phyloP scores from a whole-genome alignment of 2,888 invertebrate species.

The Tetragonisca angustula region DNA sequence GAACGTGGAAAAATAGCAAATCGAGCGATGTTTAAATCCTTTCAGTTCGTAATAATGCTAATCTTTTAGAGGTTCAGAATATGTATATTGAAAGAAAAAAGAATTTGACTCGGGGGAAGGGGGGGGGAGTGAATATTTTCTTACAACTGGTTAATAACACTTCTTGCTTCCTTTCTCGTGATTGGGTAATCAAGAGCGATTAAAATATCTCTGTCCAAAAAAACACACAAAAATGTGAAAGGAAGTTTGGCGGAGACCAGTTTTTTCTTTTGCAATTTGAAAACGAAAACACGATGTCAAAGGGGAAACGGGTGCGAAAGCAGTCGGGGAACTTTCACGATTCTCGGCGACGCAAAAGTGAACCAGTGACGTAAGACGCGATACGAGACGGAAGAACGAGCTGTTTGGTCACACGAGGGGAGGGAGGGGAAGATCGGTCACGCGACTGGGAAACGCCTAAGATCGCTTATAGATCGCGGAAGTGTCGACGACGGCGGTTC shows the following conservation, averaged over 20 bases:
- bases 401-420: conserved; percentile 30
- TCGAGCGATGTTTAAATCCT: too few species aligned
- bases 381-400: conserved; percentile 49
- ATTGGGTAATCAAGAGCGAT: not conserved
- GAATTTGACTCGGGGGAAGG: too few species aligned
- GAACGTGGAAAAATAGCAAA: too few species aligned
- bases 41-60: too few species aligned
- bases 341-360: conserved; percentile 42
- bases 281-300: conserved; percentile 26
- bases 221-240: not conserved
- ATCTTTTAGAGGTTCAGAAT: too few species aligned
- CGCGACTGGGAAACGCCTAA: conserved; percentile 64
- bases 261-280: not conserved
- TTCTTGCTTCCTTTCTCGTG: not conserved
- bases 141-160: too few species aligned
- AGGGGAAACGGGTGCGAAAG: conserved; percentile 39
- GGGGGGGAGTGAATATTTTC: too few species aligned
- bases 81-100: too few species aligned
- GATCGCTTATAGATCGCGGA: conserved; percentile 67
- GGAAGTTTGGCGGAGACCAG: not conserved
- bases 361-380: conserved; percentile 58
- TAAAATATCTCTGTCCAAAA: not conserved
- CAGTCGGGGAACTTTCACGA: conserved; percentile 53
- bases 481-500: conserved; percentile 47
- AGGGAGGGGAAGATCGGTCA: conserved; percentile 57